These are phyloP conservation scores for Lepidurus apus DNA, from an alignment of 1,140 invertebrate genomes.

Conservation along the genomic window DNA sequence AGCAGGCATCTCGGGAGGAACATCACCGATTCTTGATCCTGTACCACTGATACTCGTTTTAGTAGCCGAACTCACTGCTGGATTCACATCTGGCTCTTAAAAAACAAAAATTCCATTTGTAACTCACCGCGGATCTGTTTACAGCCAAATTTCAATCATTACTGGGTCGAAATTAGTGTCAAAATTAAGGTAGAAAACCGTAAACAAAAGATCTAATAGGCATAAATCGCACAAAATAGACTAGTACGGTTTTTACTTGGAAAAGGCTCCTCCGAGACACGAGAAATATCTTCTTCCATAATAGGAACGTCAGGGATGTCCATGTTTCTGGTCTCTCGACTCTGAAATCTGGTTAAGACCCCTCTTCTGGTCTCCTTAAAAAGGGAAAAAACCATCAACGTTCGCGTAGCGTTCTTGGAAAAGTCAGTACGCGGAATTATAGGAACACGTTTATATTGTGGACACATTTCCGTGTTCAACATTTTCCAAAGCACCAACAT, in stretches of 20 bases:
- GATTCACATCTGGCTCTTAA: neutral
- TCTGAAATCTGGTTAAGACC: neutral
- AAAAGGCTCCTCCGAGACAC: neutral
- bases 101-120: neutral
- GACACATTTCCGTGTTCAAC: neutral
- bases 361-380: slow-evolving; percentile 1
- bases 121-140: neutral
- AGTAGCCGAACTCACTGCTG: neutral
- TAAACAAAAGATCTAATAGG: neutral
- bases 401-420: neutral
- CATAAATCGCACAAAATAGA: neutral
- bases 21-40: neutral
- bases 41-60: neutral
- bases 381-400: neutral
- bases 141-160: neutral
- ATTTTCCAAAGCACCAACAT: neutral
- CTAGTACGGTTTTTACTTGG: neutral
- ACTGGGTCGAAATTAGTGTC: neutral
- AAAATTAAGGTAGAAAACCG: neutral
- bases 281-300: neutral
- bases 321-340: neutral
- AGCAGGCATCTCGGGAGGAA: neutral
- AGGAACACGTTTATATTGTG: neutral
- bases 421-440: neutral
- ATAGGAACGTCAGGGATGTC: slow-evolving; percentile 5